Conservation (phyloP, 2,888 invertebrate genomes). For the Eupelmus urozonus region DNA sequence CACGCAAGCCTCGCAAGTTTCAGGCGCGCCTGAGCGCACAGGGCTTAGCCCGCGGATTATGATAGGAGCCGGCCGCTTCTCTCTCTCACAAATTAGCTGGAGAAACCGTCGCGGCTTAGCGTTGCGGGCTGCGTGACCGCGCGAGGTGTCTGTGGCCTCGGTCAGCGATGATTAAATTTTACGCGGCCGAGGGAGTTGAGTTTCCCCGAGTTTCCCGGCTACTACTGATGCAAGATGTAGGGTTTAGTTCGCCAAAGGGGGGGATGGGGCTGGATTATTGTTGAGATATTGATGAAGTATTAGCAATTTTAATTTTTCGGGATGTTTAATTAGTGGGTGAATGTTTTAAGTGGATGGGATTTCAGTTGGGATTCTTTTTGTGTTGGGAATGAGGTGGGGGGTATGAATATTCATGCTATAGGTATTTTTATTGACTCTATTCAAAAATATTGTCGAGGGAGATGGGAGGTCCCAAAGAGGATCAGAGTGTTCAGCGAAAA, state of each 20-base stretch:
- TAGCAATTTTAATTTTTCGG: no score
- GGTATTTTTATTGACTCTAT: background rate
- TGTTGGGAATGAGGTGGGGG: background rate
- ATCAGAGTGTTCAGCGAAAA: conserved; percentile 13
- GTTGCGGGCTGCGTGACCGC: conserved; percentile 59
- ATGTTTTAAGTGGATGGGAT: no score
- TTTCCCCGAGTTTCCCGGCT: background rate
- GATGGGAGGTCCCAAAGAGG: conserved; percentile 36
- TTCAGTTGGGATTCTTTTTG: no score
- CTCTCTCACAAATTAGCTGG: conserved; percentile 75
- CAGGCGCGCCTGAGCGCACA: conserved; percentile 62
- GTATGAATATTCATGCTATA: background rate
- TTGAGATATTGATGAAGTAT: no score
- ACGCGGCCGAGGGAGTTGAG: conserved; percentile 40
- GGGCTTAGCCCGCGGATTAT: conserved; percentile 73
- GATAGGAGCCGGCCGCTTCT: conserved; percentile 66
- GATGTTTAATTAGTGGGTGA: no score
- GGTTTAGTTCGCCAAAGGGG: no score
- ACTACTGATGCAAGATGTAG: background rate
- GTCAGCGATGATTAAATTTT: conserved; percentile 58
- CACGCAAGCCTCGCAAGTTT: conserved; percentile 30
- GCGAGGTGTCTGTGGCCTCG: conserved; percentile 38
- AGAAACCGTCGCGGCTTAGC: conserved; percentile 74
- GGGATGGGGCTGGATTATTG: no score
- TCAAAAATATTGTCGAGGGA: conserved; percentile 40